Percentiles rank a stretch among this genome's conserved stretches.
phyloP scores from a whole-genome alignment of 2,888 invertebrate genomes.

The Drosophila multiciliata region DNA sequence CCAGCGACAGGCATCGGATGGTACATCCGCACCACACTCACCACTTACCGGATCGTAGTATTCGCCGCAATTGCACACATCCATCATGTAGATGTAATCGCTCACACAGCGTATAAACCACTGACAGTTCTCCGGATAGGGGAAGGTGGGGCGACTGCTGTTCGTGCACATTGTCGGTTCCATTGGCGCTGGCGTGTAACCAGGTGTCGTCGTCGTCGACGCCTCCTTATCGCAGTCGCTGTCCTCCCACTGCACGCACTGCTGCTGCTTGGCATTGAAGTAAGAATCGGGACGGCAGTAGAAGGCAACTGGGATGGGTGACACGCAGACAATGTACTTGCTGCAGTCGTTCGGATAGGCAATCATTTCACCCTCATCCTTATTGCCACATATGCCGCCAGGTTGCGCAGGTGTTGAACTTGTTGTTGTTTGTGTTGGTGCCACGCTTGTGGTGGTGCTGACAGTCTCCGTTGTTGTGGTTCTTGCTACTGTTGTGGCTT shows the following conservation, averaged over 20 bases:
- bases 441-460: constrained; percentile 33
- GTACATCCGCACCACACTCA: constrained; percentile 66
- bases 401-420: constrained; percentile 23
- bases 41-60: constrained; percentile 70
- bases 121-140: constrained; percentile 70
- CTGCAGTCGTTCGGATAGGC: constrained; percentile 70
- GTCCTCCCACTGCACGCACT: constrained; percentile 55
- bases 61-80: constrained; percentile 62
- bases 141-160: constrained; percentile 56
- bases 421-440: constrained; percentile 41
- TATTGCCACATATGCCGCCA: constrained; percentile 57
- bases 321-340: constrained; percentile 76
- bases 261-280: constrained; percentile 55
- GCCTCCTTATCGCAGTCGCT: constrained; percentile 60
- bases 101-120: constrained; percentile 71
- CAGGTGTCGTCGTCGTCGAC: constrained; percentile 50
- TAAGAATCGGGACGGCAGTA: constrained; percentile 61
- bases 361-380: constrained; percentile 60
- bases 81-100: constrained; percentile 71
- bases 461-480: constrained; percentile 35
- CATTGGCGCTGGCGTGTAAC: constrained; percentile 33
- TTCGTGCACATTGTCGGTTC: constrained; percentile 70
- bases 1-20: constrained; percentile 67
- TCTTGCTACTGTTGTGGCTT: constrained; percentile 42
- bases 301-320: constrained; percentile 77